phyloP scores from a whole-genome alignment of 37 sponge, comb jelly and placozoan species.

The Halichondria panicea region DNA sequence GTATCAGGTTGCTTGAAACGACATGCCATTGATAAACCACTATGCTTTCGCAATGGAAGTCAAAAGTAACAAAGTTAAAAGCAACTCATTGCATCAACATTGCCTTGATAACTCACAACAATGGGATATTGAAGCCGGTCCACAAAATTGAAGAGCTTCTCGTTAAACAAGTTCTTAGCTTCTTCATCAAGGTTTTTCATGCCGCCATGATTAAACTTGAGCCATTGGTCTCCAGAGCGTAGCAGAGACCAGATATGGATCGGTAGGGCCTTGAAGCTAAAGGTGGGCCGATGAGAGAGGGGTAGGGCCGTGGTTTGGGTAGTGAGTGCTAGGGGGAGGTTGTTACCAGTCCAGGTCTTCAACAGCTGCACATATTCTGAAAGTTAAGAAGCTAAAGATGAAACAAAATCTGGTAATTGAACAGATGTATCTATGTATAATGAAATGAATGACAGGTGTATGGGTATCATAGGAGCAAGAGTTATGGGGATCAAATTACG shows the following conservation, averaged over 20 bases:
- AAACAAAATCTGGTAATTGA: no score
- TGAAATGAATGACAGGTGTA: no score
- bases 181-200: no score
- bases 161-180: not conserved
- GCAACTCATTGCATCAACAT: no score
- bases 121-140: not conserved
- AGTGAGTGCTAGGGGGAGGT: conserved; percentile 3
- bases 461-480: no score
- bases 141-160: not conserved
- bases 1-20: no score
- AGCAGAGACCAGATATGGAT: conserved; percentile 20
- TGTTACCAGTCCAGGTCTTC: not conserved
- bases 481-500: no score
- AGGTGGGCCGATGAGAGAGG: conserved; percentile 24
- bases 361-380: conserved; percentile 27
- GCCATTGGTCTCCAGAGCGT: conserved; percentile 5
- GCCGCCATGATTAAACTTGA: not conserved
- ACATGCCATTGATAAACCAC: no score
- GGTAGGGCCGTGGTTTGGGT: conserved; percentile 2
- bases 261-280: not conserved
- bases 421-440: no score
- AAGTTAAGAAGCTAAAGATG: not conserved
- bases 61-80: no score
- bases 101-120: no score
- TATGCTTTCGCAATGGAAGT: no score